These are phyloP conservation scores for Samia ricini DNA, from an alignment of 1,140 invertebrate species.

Conservation along the genomic window DNA sequence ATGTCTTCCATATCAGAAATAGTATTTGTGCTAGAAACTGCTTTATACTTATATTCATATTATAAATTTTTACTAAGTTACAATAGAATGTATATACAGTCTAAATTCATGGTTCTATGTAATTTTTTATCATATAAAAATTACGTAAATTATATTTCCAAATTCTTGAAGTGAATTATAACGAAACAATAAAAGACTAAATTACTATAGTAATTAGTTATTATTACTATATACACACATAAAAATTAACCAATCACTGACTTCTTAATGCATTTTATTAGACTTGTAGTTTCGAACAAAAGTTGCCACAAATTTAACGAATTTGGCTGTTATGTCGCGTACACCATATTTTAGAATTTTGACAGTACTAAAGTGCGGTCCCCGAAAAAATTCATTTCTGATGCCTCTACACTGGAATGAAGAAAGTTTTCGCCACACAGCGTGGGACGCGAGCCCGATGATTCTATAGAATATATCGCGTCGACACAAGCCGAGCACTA, in stretches of 20 bases:
- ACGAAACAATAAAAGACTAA: neutral
- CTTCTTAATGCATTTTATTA: neutral
- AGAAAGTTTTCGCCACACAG: too few species aligned
- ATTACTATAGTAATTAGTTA: too few species aligned
- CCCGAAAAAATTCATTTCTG: too few species aligned
- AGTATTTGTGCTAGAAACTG: conserved; percentile 60
- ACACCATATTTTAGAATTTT: too few species aligned
- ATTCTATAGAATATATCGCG: too few species aligned
- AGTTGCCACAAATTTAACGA: neutral
- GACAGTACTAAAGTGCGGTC: too few species aligned
- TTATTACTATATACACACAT: neutral
- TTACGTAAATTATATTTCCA: neutral
- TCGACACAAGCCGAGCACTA: too few species aligned
- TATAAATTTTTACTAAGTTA: conserved; percentile 10
- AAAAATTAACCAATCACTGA: neutral
- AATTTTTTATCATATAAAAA: neutral
- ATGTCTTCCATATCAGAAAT: conserved; percentile 77
- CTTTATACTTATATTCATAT: conserved; percentile 5
- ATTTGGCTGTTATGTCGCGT: neutral
- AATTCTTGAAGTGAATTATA: neutral
- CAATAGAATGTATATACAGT: neutral
- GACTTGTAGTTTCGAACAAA: neutral
- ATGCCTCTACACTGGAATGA: too few species aligned
- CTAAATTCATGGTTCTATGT: neutral
- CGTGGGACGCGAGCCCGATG: too few species aligned